A percentile compares a stretch with the other conserved stretches of the same genome.
Conservation (phyloP, 2,113 vertebrate species). For the Henicopernis longicauda region DNA sequence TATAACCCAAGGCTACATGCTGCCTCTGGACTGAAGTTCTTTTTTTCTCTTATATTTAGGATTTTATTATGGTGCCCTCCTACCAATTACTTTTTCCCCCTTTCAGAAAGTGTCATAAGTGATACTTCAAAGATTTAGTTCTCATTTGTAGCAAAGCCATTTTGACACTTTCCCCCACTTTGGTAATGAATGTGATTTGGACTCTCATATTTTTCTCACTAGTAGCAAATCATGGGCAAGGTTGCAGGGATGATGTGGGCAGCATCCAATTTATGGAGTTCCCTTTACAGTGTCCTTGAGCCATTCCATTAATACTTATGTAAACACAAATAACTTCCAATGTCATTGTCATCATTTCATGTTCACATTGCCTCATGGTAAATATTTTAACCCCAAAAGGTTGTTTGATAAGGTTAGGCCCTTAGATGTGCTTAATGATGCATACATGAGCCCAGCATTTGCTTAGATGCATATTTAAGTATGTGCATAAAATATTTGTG, state of each 20-base stretch:
- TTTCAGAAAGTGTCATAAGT: not conserved
- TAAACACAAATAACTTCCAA: not conserved
- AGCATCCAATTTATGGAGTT: not conserved
- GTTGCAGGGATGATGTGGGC: not conserved
- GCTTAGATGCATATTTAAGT: not conserved
- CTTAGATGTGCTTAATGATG: not conserved
- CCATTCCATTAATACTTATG: not conserved
- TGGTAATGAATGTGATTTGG: not conserved
- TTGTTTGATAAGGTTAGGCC: not conserved
- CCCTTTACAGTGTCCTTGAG: not conserved
- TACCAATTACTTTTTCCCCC: not conserved
- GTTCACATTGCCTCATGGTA: not conserved
- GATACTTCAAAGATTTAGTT: not conserved
- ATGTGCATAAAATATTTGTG: not conserved
- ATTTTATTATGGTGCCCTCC: not conserved
- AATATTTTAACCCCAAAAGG: not conserved
- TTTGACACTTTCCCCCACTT: not conserved
- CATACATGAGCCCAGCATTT: not conserved
- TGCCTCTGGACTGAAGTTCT: not conserved
- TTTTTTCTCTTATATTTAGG: not conserved
- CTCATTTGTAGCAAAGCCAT: not conserved
- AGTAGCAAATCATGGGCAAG: not conserved
- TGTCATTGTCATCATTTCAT: not conserved
- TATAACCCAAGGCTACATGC: not conserved
- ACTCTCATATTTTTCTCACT: not conserved